Evolutionary conservation across 1,140 invertebrate genomes (phyloP), one percentile per base, ranked within the genome.

Genomic region (Daktulosphaira vitifoliae): DNA sequence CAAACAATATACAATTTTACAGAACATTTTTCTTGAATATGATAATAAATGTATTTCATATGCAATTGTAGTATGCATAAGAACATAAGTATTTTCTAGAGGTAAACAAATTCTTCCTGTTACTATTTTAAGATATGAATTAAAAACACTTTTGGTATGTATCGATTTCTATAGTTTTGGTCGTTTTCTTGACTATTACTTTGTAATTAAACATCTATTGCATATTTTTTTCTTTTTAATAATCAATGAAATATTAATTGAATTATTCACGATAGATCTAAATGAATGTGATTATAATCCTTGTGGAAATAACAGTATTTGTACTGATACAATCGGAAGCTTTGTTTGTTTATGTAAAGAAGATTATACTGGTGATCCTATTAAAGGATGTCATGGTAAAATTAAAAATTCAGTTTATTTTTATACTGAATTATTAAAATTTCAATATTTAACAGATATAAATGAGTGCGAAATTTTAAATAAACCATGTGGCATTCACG

Each of bases 271-370:
- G 72, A 65, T 73, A 92, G 90, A 92, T 83, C 80, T 92, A 76
- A 88, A 93, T 80, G 90, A 92, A 80, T 92, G 90, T 78, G 81
- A 85, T 73, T 82, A 81, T 76, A 89, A 85, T 76, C 87, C 88
- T 29, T 94, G 91, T 75, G 88, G 89, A 70, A 80, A 81, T 70
- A 89, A 93, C 72, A 87, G 90, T 22, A 77, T 87, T 56, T 96
- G 92, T 75, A 86, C 83, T 68, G 90, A 95, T 74, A 91, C 88
- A 20, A 74, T 88, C 48, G 92, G 92, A 52, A 90, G 89, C 75
- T 94, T 85, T 72, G 77, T 81, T 68, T 95, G 91, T 76, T 79
- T 81, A 65, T 95, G 91, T 74, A 84, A 84, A 73, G 80, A 84
- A 68, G 89, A 90, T 72, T 92, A 85, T 74, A 88, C 87, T 18